Base-by-base conservation (phyloP, 2,113 vertebrate genomes). In the Chamaea fasciata region DNA sequence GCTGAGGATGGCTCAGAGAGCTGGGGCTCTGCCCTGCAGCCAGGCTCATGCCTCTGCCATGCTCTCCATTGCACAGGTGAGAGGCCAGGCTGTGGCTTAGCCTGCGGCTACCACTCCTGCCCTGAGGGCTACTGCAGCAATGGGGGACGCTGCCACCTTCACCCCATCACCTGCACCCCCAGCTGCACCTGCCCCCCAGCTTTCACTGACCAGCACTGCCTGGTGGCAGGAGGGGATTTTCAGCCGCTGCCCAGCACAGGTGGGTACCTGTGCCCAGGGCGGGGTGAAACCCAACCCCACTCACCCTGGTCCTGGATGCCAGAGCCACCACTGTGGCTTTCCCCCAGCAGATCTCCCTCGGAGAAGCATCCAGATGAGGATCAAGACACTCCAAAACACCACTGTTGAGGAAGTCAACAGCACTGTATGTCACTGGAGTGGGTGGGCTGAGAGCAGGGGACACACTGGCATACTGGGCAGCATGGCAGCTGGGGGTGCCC, bases 151-250 rank as follows among this genome's bases (percentile, higher is more conserved):
- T 97, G 95, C 33, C 73, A 6, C 76, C 64, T 94, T 75, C 88
- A 94, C 64, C 79, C 89, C 35, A 1, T 42, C 42, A 88, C 92
- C 73, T 97, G 96, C 3, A 0, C 33, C 26, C 96, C 92, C 0
- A 2, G 52, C 55, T 97, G 96, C 0, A 0, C 56, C 71, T 97
- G 96, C 39, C 92, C 90, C 27, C 47, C 83, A 0, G 88, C 90
- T 19, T 97, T 97, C 83, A 95, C 76, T 0, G 96, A 96, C 89
- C 94, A 42, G 28, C 96, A 0, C 63, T 97, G 96, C 64, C 42
- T 90, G 86, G 50, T 97, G 86, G 95, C 96, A 3, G 96, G 95
- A 20, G 92, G 71, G 2, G 90, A 97, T 35, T 97, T 97, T 83
- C 52, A 0, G 63, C 96, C 95, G 0, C 39, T 83, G 46, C 67